Evolutionary conservation across 1,140 invertebrate genomes (phyloP).

Genomic region (Nylanderia fulva): DNA sequence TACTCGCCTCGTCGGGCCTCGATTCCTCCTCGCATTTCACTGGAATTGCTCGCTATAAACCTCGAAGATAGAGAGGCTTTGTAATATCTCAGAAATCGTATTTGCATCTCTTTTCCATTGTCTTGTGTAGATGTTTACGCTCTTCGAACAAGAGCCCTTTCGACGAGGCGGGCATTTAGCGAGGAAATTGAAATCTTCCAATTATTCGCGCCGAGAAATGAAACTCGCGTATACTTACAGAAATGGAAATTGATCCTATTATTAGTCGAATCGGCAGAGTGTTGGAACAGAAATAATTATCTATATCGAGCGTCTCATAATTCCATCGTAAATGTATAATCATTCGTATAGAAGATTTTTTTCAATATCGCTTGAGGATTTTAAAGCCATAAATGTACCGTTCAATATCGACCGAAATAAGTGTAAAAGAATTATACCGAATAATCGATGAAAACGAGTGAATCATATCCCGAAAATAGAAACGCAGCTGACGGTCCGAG

Average conservation of each 20-base stretch:
- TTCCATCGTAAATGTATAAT: neutral
- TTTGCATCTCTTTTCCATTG: slow-evolving; percentile 35
- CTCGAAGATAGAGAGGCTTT: slow-evolving; percentile 18
- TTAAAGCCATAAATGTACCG: neutral
- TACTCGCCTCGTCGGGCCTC: neutral
- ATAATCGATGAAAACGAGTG: slow-evolving; percentile 25
- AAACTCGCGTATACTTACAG: neutral
- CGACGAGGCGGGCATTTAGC: neutral
- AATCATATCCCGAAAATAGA: slow-evolving; percentile 15
- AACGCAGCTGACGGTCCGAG: slow-evolving; percentile 26
- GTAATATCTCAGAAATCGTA: slow-evolving; percentile 33
- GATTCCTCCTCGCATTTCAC: slow-evolving; percentile 34
- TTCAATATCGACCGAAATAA: neutral
- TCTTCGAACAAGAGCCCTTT: neutral
- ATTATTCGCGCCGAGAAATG: neutral
- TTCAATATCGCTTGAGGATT: neutral
- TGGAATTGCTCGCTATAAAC: slow-evolving; percentile 33
- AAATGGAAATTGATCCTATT: slow-evolving; percentile 23
- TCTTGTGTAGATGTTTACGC: slow-evolving; percentile 30
- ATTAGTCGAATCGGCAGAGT: neutral
- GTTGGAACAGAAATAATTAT: neutral
- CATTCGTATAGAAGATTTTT: neutral
- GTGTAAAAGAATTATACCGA: neutral
- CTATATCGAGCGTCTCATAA: neutral
- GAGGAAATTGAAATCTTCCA: slow-evolving; percentile 25